Base-by-base conservation (phyloP, 2,113 vertebrate genomes). In the Cricetomys ansorgei region DNA sequence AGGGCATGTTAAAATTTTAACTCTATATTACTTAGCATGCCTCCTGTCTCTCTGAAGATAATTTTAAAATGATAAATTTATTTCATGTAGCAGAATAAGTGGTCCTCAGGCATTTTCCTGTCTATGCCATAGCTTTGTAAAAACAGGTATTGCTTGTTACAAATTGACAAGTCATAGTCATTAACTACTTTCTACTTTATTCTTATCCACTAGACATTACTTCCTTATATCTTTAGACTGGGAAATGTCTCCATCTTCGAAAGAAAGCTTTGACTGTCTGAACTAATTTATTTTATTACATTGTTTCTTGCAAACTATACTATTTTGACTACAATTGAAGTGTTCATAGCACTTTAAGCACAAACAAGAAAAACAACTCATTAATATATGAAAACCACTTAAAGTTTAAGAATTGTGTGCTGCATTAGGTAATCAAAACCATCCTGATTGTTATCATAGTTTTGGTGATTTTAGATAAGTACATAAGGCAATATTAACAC, bases 111-210 rank as follows among this genome's bases (percentile, higher is more conserved):
- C 53, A 95, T 88, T 93, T 97, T 97, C 40, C 85, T 93, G 77
- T 0, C 10, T 96, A 94, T 90, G 94, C 86, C 75, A 16, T 81
- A 93, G 53, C 34, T 97, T 3, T 96, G 95, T 97, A 89, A 81
- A 96, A 73, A 96, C 95, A 75, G 87, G 70, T 34, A 80, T 25
- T 92, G 16, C 72, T 97, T 34, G 37, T 77, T 94, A 85, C 59
- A 89, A 97, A 97, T 95, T 85, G 75, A 89, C 94, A 92, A 96
- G 86, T 62, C 72, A 21, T 69, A 96, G 65, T 27, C 2, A 94
- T 97, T 97, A 91, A 43, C 65, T 90, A 27, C 84, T n/a, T 91
- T 21, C 19, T 75, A 96, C 94, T 97, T 88, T 95, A 16, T 87
- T 96, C 75, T 80, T 95, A 88, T 64, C 59, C n/a, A 97, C 90